Base-by-base conservation (phyloP, 2,888 invertebrate genomes). In the Cremastinae sp. region DNA sequence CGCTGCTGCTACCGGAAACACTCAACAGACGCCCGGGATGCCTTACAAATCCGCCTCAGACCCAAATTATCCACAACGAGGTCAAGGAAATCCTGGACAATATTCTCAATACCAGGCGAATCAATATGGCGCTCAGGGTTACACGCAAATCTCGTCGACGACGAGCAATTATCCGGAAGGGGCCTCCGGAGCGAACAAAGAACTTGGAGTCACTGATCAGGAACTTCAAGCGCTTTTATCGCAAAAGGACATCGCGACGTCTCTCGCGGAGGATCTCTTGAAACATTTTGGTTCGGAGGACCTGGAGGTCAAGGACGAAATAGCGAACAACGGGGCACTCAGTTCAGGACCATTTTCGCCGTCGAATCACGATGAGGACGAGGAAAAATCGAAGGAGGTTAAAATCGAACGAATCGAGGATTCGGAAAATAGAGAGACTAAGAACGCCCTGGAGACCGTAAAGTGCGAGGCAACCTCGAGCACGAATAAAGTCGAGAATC, bases 231-330 rank as follows among this genome's bases (percentile, higher is more conserved):
- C 94, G 75, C 89, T 95, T 45, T 90, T 95, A n/a, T 93, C 94
- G 0, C 94, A 94, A 81, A 94, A 94, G 82, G 95, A 95, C 85
- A 91, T 94, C 59, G 93, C 94, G 0, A 95, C 96, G 74, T 94
- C 95, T 43, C 91, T 97, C 78, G 96, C 97, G 49, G 97, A 97
- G 89, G 96, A 97, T 90, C 91, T 97, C 73, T 91, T 97, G 66
- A 96, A 96, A 89, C 95, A 96, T 84, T 95, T 97, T 85, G 94
- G 94, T 9, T 94, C 95, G 16, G 93, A 95, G 10, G 94, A 93
- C 78, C 91, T 94, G 0, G 92, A 92, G 58, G 90, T 90, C 0
- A 90, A 90, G 66, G 90, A 90, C 1, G 90, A 86, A 71, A 83
- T 85, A 5, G 80, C 84, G 75, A 88, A 87, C 61, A 89, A 88